A percentile compares a stretch with the other conserved stretches of the same genome.
These are phyloP conservation scores for Fulica atra DNA, from an alignment of 2,113 vertebrate genomes.

Conservation along the genomic window DNA sequence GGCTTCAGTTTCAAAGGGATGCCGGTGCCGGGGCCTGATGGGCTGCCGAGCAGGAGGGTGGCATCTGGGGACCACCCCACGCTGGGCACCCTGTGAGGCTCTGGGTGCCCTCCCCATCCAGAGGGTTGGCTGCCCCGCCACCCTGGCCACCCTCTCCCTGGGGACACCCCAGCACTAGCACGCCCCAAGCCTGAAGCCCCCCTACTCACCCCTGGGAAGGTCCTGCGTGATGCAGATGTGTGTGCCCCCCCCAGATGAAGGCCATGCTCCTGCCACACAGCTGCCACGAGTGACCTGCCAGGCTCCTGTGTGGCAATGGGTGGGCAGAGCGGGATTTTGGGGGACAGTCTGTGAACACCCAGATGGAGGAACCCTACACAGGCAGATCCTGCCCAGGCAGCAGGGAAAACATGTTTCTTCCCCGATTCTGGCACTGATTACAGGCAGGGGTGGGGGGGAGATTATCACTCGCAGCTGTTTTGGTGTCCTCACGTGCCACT, in stretches of 20 bases:
- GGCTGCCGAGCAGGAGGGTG: neutral
- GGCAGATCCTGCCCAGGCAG: neutral
- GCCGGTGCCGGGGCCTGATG: neutral
- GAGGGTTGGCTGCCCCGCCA: neutral
- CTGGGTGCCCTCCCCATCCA: neutral
- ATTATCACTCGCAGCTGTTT: neutral
- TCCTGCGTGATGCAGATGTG: rapidly evolving
- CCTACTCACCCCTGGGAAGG: neutral
- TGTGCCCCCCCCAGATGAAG: neutral
- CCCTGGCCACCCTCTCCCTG: rapidly evolving
- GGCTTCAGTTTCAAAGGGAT: constrained; percentile 54
- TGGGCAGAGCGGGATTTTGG: neutral
- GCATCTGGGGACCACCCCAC: neutral
- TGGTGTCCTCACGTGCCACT: neutral
- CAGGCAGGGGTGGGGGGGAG: rapidly evolving
- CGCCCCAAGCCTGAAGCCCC: rapidly evolving
- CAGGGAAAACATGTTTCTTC: neutral
- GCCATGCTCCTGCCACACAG: neutral
- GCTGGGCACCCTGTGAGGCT: rapidly evolving
- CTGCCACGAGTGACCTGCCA: neutral
- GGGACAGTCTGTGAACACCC: neutral
- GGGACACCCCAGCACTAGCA: neutral
- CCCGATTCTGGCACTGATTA: neutral
- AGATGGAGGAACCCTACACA: neutral
- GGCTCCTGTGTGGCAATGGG: rapidly evolving